Evolutionary conservation across 1,140 invertebrate species (phyloP).

Genomic region (Callitettix versicolor): DNA sequence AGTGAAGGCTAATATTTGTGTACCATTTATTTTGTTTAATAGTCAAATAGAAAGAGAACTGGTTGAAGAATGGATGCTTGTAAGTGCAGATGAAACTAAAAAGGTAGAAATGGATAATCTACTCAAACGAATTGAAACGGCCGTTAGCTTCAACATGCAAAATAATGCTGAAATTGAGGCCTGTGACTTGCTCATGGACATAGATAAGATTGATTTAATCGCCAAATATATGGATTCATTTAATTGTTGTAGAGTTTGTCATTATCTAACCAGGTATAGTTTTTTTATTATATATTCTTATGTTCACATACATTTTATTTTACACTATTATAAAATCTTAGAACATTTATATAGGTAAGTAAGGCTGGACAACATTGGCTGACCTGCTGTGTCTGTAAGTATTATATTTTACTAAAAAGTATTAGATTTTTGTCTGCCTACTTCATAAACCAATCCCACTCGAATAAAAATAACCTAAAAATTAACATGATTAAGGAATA

Average conservation of each 20-base stretch:
- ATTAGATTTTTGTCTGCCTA: too few species aligned
- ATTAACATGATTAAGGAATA: too few species aligned
- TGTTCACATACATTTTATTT: too few species aligned
- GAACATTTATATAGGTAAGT: background rate
- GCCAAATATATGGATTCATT: constrained; percentile 86
- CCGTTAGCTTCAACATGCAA: constrained; percentile 94
- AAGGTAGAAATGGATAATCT: constrained; percentile 48
- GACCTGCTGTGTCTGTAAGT: too few species aligned
- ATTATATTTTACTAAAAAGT: too few species aligned
- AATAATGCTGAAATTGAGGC: constrained; percentile 99
- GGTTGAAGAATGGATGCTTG: constrained; percentile 71
- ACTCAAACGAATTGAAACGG: constrained; percentile 69
- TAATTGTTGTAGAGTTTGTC: constrained; percentile 87
- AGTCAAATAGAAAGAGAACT: constrained; percentile 90
- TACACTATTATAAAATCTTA: too few species aligned
- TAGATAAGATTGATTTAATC: constrained; percentile 82
- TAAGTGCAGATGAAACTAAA: constrained; percentile 37
- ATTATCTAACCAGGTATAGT: constrained; percentile 76
- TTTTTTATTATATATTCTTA: too few species aligned
- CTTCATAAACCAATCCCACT: background rate
- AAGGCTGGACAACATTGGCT: too few species aligned
- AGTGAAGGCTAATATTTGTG: too few species aligned
- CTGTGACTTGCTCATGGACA: constrained; percentile 97
- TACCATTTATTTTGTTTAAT: too few species aligned
- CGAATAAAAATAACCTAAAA: too few species aligned